Evolutionary conservation across 1,140 invertebrate species (phyloP), one percentile per base, ranked within the genome.

Genomic region (Helicoverpa zea): DNA sequence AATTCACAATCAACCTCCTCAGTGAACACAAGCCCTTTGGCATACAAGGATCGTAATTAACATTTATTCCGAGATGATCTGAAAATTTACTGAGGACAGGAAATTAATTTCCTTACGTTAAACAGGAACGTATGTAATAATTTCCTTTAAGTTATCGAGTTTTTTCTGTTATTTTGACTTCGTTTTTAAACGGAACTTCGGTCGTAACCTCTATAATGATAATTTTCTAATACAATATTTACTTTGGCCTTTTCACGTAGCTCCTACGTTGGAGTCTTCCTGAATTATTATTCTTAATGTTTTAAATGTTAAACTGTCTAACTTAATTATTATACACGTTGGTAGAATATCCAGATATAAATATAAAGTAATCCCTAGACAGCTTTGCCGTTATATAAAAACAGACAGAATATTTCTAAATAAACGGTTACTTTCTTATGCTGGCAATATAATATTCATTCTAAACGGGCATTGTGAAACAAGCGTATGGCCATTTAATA

Each of bases 111-210:
- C n/a, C 12, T 43, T 16, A n/a, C 51, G 18, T 35, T 16, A n/a
- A 14, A 0, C 35, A 58, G 23, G 18, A 54, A n/a, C 23, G 51
- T 56, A 56, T 56, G 51, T 23, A 72, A 72, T 72, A 72, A 72
- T 72, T 72, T 72, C 51, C 52, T 58, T 73, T 58, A 2, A 16
- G 70, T 9, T 54, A 70, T 70, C 56, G 52, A 68, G n/a, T 5
- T 72, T 43, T 73, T 73, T 14, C 52, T 43, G 23, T 14, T 43
- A 18, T 72, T 56, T 73, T 73, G 43, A 66, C 16, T 49, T 49
- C 30, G 11, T 18, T 11, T 66, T 18, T 49, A 2, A n/a, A 16
- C 14, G 13, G 43, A 64, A 35, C 61, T 13, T 66, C 5, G 35
- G 14, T 1, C 11, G 7, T 23, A 23, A 2, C 16, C 10, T 23